Percentiles rank a stretch among this genome's conserved stretches.
Evolutionary conservation across 2,113 vertebrate species (phyloP).

Genomic region (Clarias magur): DNA sequence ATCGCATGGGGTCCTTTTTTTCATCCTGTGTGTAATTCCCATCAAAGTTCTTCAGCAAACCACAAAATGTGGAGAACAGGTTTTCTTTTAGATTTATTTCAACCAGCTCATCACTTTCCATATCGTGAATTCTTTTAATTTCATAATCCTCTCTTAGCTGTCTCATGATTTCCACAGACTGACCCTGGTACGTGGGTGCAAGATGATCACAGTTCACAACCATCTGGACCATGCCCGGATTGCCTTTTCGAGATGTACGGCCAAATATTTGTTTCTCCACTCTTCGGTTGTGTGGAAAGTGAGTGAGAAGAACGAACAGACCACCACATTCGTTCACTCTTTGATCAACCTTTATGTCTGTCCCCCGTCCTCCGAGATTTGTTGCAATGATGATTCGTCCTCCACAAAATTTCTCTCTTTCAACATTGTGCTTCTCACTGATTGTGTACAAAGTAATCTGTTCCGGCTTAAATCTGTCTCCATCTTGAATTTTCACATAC

Average conservation of each 20-base stretch:
- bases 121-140: conserved; percentile 16
- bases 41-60: background rate
- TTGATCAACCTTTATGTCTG: conserved; percentile 45
- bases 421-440: conserved; percentile 49
- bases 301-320: conserved; percentile 48
- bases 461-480: background rate
- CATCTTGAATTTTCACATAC: conserved; percentile 21
- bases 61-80: conserved; percentile 22
- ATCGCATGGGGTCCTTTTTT: background rate
- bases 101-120: conserved; percentile 43
- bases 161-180: conserved; percentile 33
- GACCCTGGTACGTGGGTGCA: background rate
- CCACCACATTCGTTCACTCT: conserved; percentile 40
- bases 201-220: conserved; percentile 38
- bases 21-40: background rate
- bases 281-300: conserved; percentile 38
- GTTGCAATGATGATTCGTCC: conserved; percentile 49
- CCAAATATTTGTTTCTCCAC: conserved; percentile 53
- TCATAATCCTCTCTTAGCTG: conserved; percentile 44
- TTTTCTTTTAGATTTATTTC: conserved; percentile 40
- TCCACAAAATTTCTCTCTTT: conserved; percentile 27
- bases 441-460: conserved; percentile 53
- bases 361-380: conserved; percentile 48
- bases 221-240: conserved; percentile 51
- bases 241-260: conserved; percentile 48